Percentiles rank a stretch among this genome's conserved stretches.
Conservation (phyloP, 1,140 invertebrate genomes). For the Ladona fulva region DNA sequence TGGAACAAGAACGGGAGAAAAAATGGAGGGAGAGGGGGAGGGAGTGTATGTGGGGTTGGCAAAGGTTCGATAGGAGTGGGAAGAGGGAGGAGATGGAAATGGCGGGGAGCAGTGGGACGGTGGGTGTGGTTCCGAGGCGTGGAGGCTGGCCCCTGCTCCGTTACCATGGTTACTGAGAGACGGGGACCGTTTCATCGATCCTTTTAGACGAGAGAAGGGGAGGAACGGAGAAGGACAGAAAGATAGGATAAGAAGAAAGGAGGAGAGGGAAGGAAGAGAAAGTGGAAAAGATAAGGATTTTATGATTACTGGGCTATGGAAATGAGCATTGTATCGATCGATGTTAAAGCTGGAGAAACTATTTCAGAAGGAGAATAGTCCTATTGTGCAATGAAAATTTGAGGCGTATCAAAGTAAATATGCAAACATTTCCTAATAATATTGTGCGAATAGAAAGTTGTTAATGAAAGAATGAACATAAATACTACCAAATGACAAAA, state of each 20-base stretch:
- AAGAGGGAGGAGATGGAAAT: no score
- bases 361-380: no score
- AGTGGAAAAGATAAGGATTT: neutral
- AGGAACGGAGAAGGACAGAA: neutral
- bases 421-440: no score
- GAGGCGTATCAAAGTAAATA: no score
- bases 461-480: no score
- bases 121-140: slow-evolving; percentile 1
- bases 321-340: no score
- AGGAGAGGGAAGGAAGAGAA: neutral
- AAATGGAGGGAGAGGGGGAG: neutral
- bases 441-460: no score
- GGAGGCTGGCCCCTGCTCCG: slow-evolving; percentile 2
- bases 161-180: neutral
- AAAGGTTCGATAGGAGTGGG: no score
- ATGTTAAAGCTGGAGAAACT: no score
- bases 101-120: neutral
- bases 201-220: neutral
- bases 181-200: neutral
- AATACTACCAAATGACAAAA: no score
- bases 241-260: neutral
- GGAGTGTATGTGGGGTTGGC: neutral
- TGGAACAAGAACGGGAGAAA: neutral
- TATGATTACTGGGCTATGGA: no score
- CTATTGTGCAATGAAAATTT: no score